A percentile compares a stretch with the other conserved stretches of the same genome.
phyloP scores from a whole-genome alignment of 2,113 vertebrate genomes.

The Meleagris gallopavo region DNA sequence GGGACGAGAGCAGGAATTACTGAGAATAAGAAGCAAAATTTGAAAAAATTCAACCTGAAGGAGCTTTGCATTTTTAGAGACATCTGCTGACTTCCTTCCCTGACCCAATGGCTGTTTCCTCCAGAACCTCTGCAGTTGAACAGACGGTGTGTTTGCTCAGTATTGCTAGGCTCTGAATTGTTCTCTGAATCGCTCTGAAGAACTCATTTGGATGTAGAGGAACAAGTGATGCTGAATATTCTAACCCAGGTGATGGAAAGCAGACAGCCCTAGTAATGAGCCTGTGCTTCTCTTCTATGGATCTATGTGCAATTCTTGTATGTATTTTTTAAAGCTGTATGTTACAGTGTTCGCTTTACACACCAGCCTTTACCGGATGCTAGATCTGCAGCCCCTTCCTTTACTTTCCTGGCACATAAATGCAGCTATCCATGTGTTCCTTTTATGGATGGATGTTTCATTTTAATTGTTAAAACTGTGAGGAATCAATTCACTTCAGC shows the following conservation, averaged over 20 bases:
- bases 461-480: conserved; percentile 79
- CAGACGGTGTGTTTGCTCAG: not conserved
- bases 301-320: conserved; percentile 89
- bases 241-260: conserved; percentile 7
- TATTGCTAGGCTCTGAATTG: conserved; percentile 20
- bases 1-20: not conserved
- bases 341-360: conserved; percentile 82
- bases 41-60: not conserved
- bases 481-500: conserved; percentile 78
- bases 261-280: conserved; percentile 37
- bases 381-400: conserved; percentile 65
- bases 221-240: not conserved
- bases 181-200: conserved; percentile 2
- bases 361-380: conserved; percentile 71
- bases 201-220: not conserved
- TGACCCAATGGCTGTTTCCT: not conserved
- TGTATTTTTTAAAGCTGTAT: conserved; percentile 81
- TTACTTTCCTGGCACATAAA: conserved; percentile 73
- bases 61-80: not conserved
- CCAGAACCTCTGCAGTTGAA: not conserved
- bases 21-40: not conserved
- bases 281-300: conserved; percentile 73
- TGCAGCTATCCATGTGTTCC: conserved; percentile 60
- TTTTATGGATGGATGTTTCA: conserved; percentile 54
- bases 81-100: not conserved